Evolutionary conservation across 2,888 invertebrate genomes (phyloP), one percentile per base, ranked within the genome.

Genomic region (Phrixothrix hirtus): DNA sequence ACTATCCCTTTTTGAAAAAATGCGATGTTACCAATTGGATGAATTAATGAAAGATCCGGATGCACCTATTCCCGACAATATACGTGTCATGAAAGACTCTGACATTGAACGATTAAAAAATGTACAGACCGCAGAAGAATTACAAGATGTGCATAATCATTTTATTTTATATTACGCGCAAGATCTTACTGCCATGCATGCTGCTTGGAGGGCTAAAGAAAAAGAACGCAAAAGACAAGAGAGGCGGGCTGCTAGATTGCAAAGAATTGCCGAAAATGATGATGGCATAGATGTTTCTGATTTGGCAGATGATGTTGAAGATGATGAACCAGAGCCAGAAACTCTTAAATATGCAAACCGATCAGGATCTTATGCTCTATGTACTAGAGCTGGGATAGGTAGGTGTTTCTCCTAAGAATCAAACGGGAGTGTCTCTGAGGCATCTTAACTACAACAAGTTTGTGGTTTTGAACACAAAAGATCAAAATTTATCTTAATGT

Each of bases 71-170:
- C 88, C 92, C 0, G 92, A 93, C 4, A 86, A 85, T 67, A 81
- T 95, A 62, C 79, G 95, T 15, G 78, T 95, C 0, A 85, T 96
- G 59, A 86, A 84, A 59, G 92, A 94, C 61, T 88, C 89, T 41
- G 95, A 96, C 65, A 85, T 93, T 48, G 89, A 92, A 43, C 82
- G 86, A 37, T 75, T 94, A 54, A 84, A 83, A 59, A 82, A 77
- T 41, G 88, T 91, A 0, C 89, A 93, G 70, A 90, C 90, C 0
- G 83, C 89, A 6, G 97, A 98, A 72, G 96, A 97, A 72, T 75
- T 98, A 0, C 88, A 90, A 51, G 99, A 99, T 68, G 89, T 94
- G 1, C 94, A 93, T 75, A 87, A 90, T 60, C 95, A 97, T 69
- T 98, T 98, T 73, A 82, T 92, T 59, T 78, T 98, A 11, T 94